Evolutionary conservation across 2,888 invertebrate species (phyloP).

Genomic region (Gymnoscelis rufifasciata): DNA sequence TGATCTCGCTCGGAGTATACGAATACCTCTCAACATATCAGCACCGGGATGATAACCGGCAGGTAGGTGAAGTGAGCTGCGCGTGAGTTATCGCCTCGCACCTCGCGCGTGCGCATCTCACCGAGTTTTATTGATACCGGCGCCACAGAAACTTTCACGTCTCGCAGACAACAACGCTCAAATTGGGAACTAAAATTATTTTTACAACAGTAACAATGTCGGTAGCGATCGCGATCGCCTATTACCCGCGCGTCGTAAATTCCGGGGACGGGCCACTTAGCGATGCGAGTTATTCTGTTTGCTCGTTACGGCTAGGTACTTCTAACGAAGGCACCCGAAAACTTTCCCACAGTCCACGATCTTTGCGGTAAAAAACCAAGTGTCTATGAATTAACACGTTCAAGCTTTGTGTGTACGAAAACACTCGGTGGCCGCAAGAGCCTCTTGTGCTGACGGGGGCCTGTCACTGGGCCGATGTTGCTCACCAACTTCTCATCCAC

Average conservation of each 20-base stretch:
- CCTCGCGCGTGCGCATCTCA: constrained; percentile 53
- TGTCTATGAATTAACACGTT: constrained; percentile 79
- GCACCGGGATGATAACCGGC: constrained; percentile 51
- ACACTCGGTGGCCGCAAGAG: constrained; percentile 70
- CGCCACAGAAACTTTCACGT: constrained; percentile 75
- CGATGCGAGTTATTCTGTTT: constrained; percentile 73
- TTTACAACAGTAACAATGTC: constrained; percentile 64
- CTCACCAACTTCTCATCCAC: constrained; percentile 32
- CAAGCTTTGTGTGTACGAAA: constrained; percentile 73
- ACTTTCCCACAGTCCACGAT: constrained; percentile 78
- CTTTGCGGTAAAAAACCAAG: constrained; percentile 71
- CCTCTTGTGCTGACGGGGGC: constrained; percentile 72
- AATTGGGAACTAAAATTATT: constrained; percentile 72
- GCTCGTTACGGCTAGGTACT: constrained; percentile 73
- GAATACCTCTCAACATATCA: constrained; percentile 51
- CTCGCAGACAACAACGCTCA: constrained; percentile 71
- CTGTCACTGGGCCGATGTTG: constrained; percentile 48
- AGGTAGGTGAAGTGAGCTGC: constrained; percentile 46
- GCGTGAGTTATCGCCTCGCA: constrained; percentile 49
- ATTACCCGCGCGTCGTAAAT: constrained; percentile 64
- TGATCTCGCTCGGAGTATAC: constrained; percentile 41
- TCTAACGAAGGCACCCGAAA: constrained; percentile 74
- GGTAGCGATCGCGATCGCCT: constrained; percentile 56
- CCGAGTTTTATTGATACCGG: constrained; percentile 73
- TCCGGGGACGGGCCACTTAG: constrained; percentile 68